Evolutionary conservation across 2,113 vertebrate genomes (phyloP), one percentile per base, ranked within the genome.

Genomic region (Zosterops lateralis): DNA sequence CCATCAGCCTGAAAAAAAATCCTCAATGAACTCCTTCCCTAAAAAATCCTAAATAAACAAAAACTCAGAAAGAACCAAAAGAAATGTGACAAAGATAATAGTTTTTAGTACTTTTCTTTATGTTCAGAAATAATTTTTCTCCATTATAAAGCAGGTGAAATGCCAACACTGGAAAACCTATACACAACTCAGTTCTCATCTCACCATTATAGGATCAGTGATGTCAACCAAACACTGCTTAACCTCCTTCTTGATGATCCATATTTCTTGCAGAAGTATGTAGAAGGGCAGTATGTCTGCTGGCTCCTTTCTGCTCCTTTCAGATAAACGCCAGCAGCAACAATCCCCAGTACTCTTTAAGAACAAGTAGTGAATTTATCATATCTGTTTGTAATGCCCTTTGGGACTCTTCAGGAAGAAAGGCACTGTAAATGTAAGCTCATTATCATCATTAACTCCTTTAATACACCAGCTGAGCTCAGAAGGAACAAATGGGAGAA

Each of bases 381-480:
- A 26, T 95, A 73, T 82, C 88, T 96, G 80, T 80, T 97, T 93
- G 88, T 76, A 89, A 95, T 54, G 66, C 45, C 93, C 94, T 86
- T 76, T 92, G 97, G 97, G 96, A 96, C 68, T 71, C 84, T 94
- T 95, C 90, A 96, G 86, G 78, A 96, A 93, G 84, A 91, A 92
- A 90, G 89, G 81, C 51, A 1, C 80, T 65, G 71, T 92, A 92
- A 95, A 89, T 91, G 82, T 93, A 96, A 96, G 86, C 94, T 97
- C 97, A 91, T 97, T 97, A 97, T 88, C 91, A 93, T 96, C 96
- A 94, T 97, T 97, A 96, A 94, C 76, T 95, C 81, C 89, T 95
- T 96, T 96, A 87, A 91, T 68, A 81, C 40, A 93, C 92, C 97
- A 96, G 95, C 96, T 97, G 96, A 97, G 96, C 95, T 96, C 95